phyloP scores from a whole-genome alignment of 1,140 invertebrate species.

The Drosophila willistoni region DNA sequence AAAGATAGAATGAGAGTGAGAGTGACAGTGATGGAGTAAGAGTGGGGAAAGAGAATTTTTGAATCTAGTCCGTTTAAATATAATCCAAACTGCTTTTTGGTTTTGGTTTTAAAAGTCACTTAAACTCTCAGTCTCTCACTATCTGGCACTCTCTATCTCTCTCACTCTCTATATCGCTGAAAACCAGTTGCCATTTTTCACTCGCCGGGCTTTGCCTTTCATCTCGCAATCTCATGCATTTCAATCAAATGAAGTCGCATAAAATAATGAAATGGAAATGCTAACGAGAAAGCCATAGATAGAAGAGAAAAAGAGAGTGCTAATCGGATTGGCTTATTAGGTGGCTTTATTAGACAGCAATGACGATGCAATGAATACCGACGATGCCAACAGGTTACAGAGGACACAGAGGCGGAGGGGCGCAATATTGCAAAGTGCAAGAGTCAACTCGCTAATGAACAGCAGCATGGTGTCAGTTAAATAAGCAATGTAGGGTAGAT shows the following conservation, averaged over 20 bases:
- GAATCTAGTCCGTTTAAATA: conserved; percentile 40
- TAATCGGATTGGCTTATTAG: conserved; percentile 46
- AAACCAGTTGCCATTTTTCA: conserved; percentile 33
- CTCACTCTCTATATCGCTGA: too few relatives aligned
- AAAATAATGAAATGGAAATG: conserved; percentile 57
- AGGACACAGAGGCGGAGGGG: background rate
- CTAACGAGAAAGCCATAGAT: conserved; percentile 14
- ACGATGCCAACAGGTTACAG: background rate
- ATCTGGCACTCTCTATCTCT: too few relatives aligned
- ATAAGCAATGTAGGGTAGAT: background rate
- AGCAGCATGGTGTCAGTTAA: background rate
- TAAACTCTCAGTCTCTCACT: conserved; percentile 16
- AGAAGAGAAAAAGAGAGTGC: conserved; percentile 19
- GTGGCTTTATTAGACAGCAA: conserved; percentile 19
- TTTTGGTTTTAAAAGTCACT: conserved; percentile 45
- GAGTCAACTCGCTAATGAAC: conserved; percentile 1
- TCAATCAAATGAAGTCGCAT: conserved; percentile 77
- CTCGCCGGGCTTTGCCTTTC: conserved; percentile 25
- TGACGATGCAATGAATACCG: conserved; percentile 3
- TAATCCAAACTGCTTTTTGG: conserved; percentile 35
- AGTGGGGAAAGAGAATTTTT: background rate
- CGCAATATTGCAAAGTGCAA: background rate
- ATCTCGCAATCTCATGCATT: conserved; percentile 49
- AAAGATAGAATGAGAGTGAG: background rate
- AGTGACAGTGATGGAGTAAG: background rate